Evolutionary conservation across 2,113 vertebrate species (phyloP), one percentile per base, ranked within the genome.

Genomic region (Vidua macroura): DNA sequence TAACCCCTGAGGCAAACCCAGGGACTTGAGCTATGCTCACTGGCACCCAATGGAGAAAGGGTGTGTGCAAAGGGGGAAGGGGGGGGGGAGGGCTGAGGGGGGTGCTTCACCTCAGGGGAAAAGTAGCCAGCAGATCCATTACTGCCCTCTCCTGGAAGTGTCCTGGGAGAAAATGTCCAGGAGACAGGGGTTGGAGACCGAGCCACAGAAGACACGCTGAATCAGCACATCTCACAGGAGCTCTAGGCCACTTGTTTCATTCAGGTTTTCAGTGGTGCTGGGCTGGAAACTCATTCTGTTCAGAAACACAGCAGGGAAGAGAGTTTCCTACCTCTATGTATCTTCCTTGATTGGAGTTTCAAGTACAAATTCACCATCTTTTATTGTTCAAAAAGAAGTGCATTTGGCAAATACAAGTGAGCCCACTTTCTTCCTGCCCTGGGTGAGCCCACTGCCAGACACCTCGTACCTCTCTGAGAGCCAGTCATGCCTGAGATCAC

Each of bases 81-180:
- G 6, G 9, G n/a, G 6, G 9, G 16, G 22, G 4, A 37, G 35
- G 24, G 37, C 3, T 0, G 13, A 24, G 1, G 19, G 20, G 24
- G 44, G 14, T 41, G 33, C 19, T 69, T 82, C 33, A 46, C 60
- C 73, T 66, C 46, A 12, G 43, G 60, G 63, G 77, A 67, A 86
- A 63, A 79, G 37, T 11, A 87, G 25, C 63, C 89, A 81, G 52
- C 76, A 96, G 92, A 96, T 92, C 90, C 84, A 96, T 96, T 96
- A 83, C 96, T 97, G 96, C 96, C 96, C 95, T 96, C 97, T 97
- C 80, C 96, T 97, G 97, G 96, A 97, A 37, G 69, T 60, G 83
- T 78, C 79, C 56, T 79, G 55, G 86, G 88, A 62, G 73, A 86
- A 72, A 94, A 84, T 59, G 91, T 19, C 73, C 75, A 35, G 68